A percentile compares a stretch with the other conserved stretches of the same genome.
These are phyloP conservation scores for Sphenodon punctatus DNA, from an alignment of 2,797 vertebrate genomes.

Conservation along the genomic window DNA sequence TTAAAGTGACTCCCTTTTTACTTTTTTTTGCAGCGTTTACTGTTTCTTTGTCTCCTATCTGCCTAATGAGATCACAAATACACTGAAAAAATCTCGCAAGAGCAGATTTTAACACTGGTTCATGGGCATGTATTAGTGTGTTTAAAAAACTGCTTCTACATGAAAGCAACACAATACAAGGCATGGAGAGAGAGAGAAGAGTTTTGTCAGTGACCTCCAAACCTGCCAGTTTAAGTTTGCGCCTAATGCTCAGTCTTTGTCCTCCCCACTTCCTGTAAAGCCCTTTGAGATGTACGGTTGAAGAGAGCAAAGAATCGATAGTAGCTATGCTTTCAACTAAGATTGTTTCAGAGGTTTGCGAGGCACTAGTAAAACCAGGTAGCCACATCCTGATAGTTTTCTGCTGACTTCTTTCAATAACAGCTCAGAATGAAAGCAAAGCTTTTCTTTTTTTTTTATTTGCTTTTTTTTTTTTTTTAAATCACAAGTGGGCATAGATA, in stretches of 20 bases:
- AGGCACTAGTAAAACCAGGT: not conserved
- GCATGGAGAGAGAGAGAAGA: not conserved
- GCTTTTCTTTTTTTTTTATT: too few species aligned
- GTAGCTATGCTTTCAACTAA: not conserved
- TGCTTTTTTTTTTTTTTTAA: too few species aligned
- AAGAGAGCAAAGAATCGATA: not conserved
- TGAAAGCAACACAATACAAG: not conserved
- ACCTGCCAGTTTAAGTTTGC: too few species aligned
- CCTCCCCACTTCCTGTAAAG: too few species aligned
- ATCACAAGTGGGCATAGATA: not conserved
- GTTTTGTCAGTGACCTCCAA: not conserved
- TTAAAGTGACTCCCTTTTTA: not conserved
- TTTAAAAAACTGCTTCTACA: not conserved
- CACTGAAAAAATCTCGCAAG: not conserved
- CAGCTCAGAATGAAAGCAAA: too few species aligned
- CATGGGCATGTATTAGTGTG: not conserved
- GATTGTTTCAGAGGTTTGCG: not conserved
- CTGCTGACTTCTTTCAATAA: too few species aligned
- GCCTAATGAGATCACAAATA: not conserved
- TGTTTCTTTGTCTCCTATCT: not conserved
- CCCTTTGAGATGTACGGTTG: not conserved
- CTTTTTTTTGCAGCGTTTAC: not conserved
- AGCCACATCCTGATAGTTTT: not conserved
- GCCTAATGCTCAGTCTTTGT: too few species aligned
- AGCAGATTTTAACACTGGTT: not conserved